Base-by-base conservation (phyloP, 2,113 vertebrate species). In the Delphinapterus leucas region DNA sequence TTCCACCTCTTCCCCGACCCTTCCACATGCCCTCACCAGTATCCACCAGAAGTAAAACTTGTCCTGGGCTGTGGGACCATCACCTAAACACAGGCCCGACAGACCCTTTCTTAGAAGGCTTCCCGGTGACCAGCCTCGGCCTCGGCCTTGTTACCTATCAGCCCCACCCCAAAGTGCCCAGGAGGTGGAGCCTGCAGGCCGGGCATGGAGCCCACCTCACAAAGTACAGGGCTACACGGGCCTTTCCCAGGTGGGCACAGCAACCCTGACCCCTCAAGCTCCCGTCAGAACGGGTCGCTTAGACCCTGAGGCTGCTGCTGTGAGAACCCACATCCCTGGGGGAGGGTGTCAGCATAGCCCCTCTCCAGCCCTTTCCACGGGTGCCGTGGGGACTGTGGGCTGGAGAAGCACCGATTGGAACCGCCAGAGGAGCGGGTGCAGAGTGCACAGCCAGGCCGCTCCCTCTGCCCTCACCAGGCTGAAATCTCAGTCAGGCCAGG, bases 91-190 rank as follows among this genome's bases (percentile, higher is more conserved):
- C 41, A 23, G 60, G 68, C 10, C 4, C 8, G 61, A 38, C 20
- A 33, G 67, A 53, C 55, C n/a, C 73, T 84, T 49, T 81, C 92
- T 76, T 15, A n/a, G 79, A 63, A 82, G 47, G 28, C 13, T 77
- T 53, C 73, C 33, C 44, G n/a, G 49, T 58, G 74, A 55, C 44
- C 14, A 41, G 55, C 1, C 55, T 55, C 31, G 55, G 58, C 12
- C 83, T 53, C 17, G 10, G 63, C 76, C 33, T 23, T 10, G 44
- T 28, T n/a, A 47, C 61, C 61, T 87, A 10, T 47, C 47, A 10
- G 2, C 21, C 13, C 44, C 28, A 18, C 17, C 36, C n/a, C 9
- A 33, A 33, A 88, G 90, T 11, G 14, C 83, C 18, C 61, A n/a
- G n/a, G 25, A 33, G 33, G n/a, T 23, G n/a, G n/a, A 26, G 55